A percentile compares a stretch with the other conserved stretches of the same genome.
phyloP scores from a whole-genome alignment of 2,113 vertebrate genomes.

The Oreochromis spilurus region DNA sequence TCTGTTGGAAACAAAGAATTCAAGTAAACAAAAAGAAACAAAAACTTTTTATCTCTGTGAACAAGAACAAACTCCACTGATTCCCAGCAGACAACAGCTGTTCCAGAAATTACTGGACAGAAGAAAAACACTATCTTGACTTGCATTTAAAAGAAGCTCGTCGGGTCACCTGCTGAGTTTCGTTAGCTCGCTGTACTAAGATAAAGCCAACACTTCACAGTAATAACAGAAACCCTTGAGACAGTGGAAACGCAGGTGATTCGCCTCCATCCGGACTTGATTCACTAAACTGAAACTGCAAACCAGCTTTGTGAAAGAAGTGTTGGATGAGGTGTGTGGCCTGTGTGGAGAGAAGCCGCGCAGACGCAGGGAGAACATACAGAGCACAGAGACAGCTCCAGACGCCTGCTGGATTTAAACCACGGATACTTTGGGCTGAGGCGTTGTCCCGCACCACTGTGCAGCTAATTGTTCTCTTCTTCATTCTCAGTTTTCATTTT shows the following conservation, averaged over 20 bases:
- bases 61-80: not conserved
- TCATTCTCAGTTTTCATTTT: not conserved
- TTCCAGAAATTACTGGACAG: not conserved
- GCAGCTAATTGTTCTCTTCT: not conserved
- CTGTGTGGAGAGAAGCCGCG: no score
- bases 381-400: not conserved
- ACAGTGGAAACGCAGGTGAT: not conserved
- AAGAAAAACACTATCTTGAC: not conserved
- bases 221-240: not conserved
- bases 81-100: not conserved
- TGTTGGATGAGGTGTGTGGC: no score
- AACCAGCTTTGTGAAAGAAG: no score
- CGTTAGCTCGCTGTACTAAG: not conserved
- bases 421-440: not conserved
- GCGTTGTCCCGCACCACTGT: not conserved
- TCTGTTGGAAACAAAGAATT: constrained; percentile 2
- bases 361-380: no score
- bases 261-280: not conserved
- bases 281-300: not conserved
- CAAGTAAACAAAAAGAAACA: not conserved
- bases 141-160: not conserved
- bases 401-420: not conserved
- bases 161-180: not conserved
- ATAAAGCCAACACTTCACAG: not conserved
- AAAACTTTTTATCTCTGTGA: no score